Evolutionary conservation across 1,140 invertebrate species (phyloP).

Genomic region (Centruroides vittatus): DNA sequence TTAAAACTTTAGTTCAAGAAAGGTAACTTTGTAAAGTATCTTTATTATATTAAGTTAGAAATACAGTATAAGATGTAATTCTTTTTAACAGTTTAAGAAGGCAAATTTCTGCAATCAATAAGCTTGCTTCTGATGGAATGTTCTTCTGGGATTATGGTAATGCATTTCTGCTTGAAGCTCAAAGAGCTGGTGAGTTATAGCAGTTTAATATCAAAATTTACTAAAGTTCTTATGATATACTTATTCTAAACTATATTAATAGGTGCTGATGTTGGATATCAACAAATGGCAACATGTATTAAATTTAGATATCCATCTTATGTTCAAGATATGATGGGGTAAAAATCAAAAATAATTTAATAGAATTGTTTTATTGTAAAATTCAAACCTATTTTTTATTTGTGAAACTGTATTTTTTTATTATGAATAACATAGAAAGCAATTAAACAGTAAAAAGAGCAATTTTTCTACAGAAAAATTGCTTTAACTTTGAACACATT

Average conservation of each 20-base stretch:
- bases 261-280: constrained; percentile 17
- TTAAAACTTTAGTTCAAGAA: constrained; percentile 41
- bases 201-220: no score
- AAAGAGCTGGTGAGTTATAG: constrained; percentile 36
- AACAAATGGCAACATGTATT: constrained; percentile 20
- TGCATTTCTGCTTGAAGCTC: constrained; percentile 50
- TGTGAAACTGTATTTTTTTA: constrained; percentile 4
- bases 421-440: not conserved
- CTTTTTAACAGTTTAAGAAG: constrained; percentile 34
- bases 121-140: constrained; percentile 39
- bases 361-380: not conserved
- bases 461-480: no score
- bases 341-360: constrained; percentile 4
- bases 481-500: no score
- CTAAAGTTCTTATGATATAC: not conserved
- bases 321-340: constrained; percentile 57
- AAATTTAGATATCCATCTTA: constrained; percentile 50
- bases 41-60: not conserved
- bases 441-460: no score
- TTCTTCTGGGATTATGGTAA: constrained; percentile 57
- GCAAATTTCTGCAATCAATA: constrained; percentile 47
- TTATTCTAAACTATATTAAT: not conserved
- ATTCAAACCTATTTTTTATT: constrained; percentile 1
- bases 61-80: not conserved
- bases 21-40: constrained; percentile 27